Base-by-base conservation (phyloP, 2,797 vertebrate genomes). In the Lophotriccus pileatus region DNA sequence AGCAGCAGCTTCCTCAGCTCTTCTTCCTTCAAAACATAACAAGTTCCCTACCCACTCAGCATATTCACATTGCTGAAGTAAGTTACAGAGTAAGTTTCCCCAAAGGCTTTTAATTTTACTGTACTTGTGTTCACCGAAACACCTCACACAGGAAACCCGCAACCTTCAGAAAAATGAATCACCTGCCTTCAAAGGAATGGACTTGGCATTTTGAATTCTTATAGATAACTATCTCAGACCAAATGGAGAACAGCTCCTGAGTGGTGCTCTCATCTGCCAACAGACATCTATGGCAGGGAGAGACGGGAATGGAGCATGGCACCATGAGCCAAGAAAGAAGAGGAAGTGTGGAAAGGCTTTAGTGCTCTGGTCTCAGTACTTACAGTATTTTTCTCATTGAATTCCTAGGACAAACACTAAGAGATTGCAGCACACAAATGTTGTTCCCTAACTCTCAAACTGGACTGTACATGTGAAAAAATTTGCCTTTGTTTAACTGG, bases 1-100 rank as follows among this genome's bases (percentile, higher is more conserved):
- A 94, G 36, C 27, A 91, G 64, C 93, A 74, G 32, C 88, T 79
- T 86, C 75, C 74, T 63, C 77, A 50, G 46, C 53, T 74, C 53
- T 93, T 90, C 59, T 37, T 74, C 62, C 52, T 83, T 50, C 39
- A 37, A 91, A 94, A 81, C 0, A 0, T 11, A 76, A n/a, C 49
- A 21, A 69, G 66, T 14, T 87, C 52, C 74, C 59, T 50, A 14
- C 39, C n/a, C 73, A 36, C 66, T 59, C 18, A 56, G 2, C 70
- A 52, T 50, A 28, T 25, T 23, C 34, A 52, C 62, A n/a, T 2
- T 2, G 7, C 93, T 88, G 43, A 87, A 83, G 60, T 36, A 39
- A 58, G 60, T 44, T 21, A 59, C 43, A 30, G 60, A 86, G 69
- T 27, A 52, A 50, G 32, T 24, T 73, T 62, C 66, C 62, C 55